Evolutionary conservation across 2,113 vertebrate genomes (phyloP).

Genomic region (Romanogobio albipinnatus): DNA sequence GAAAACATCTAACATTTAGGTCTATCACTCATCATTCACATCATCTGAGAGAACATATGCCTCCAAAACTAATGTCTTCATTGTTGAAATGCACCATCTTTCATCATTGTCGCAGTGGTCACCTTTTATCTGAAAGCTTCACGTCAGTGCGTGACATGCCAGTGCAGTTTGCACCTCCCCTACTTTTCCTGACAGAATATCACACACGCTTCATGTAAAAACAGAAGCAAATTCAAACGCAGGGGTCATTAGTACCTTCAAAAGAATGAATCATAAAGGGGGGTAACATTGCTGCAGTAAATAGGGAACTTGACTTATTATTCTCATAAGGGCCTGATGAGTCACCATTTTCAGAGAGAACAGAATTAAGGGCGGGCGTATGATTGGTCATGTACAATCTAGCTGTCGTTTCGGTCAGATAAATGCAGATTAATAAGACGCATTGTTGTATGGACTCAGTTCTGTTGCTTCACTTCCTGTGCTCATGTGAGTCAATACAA

Average conservation of each 20-base stretch:
- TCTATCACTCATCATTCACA: neutral
- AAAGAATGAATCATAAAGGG: neutral
- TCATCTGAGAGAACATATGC: neutral
- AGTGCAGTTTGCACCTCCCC: neutral
- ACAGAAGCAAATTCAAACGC: neutral
- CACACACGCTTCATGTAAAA: neutral
- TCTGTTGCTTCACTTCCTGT: neutral
- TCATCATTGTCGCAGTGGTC: neutral
- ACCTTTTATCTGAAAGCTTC: neutral
- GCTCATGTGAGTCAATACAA: constrained; percentile 46
- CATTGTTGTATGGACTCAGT: neutral
- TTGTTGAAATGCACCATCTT: neutral
- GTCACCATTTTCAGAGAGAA: constrained; percentile 1
- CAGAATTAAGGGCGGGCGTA: neutral
- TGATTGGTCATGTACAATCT: neutral
- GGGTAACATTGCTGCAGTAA: neutral
- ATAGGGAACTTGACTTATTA: neutral
- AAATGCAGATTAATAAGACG: neutral
- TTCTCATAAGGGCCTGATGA: constrained; percentile 19
- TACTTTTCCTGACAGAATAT: neutral
- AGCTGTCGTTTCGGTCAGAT: neutral
- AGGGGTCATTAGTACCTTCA: neutral
- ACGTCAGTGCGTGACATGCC: neutral
- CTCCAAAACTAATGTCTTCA: neutral
- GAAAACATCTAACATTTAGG: neutral